Evolutionary conservation across 2,113 vertebrate species (phyloP).

Genomic region (Calidris pygmaea): DNA sequence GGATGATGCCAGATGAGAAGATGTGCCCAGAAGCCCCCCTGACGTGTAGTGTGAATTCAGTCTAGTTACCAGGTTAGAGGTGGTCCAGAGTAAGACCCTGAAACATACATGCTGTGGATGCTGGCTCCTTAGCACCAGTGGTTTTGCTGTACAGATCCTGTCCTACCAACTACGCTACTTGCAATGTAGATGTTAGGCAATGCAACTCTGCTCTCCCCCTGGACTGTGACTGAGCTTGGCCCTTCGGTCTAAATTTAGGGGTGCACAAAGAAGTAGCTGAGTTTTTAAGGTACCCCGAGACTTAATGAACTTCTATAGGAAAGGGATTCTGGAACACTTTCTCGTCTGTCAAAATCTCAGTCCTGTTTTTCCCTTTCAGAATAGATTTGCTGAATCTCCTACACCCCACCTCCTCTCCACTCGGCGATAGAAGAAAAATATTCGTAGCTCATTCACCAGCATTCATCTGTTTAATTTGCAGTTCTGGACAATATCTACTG

Average conservation of each 20-base stretch:
- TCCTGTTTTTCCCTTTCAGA: not conserved
- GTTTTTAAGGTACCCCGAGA: not conserved
- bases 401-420: rapidly evolving
- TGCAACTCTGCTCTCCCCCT: not conserved
- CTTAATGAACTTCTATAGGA: not conserved
- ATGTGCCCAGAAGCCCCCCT: not conserved
- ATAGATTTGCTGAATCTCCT: not conserved
- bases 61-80: not conserved
- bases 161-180: not conserved
- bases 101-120: not conserved
- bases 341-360: not conserved
- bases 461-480: not conserved
- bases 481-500: not conserved
- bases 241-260: not conserved
- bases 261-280: not conserved
- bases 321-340: not conserved
- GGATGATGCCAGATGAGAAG: not conserved
- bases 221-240: not conserved
- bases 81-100: not conserved
- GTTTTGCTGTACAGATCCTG: not conserved
- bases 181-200: not conserved
- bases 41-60: not conserved
- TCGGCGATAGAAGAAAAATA: not conserved
- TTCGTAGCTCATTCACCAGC: not conserved
- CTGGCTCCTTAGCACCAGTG: not conserved